Percentiles rank a stretch among this genome's conserved stretches.
These are phyloP conservation scores for Pogonus chalceus DNA, from an alignment of 1,140 invertebrate genomes.

Conservation along the genomic window DNA sequence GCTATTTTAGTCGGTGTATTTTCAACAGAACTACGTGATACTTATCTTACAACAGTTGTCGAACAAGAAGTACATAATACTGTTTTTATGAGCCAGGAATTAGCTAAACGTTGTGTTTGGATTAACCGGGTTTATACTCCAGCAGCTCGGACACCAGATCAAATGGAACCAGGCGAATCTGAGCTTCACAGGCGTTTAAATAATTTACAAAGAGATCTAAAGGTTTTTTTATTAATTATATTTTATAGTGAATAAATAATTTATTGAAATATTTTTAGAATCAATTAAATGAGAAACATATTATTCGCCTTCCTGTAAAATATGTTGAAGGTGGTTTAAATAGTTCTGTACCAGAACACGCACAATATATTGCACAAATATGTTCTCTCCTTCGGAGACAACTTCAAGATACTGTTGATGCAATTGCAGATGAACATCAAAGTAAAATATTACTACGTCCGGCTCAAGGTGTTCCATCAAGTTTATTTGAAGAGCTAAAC, in stretches of 20 bases:
- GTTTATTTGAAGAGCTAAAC: constrained; percentile 56
- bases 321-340: constrained; percentile 45
- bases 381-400: constrained; percentile 40
- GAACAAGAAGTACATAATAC: constrained; percentile 74
- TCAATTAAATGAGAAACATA: constrained; percentile 50
- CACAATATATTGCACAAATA: constrained; percentile 50
- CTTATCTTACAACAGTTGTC: constrained; percentile 67
- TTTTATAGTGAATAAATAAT: background rate
- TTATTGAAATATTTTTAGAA: constrained; percentile 32
- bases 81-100: constrained; percentile 61
- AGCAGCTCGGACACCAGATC: constrained; percentile 36
- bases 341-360: constrained; percentile 43
- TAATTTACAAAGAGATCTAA: constrained; percentile 57
- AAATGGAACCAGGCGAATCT: constrained; percentile 38
- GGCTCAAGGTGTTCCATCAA: constrained; percentile 38
- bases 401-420: constrained; percentile 43
- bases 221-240: constrained; percentile 36
- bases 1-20: constrained; percentile 56
- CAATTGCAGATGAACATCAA: constrained; percentile 46
- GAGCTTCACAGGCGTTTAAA: constrained; percentile 58
- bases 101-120: constrained; percentile 65
- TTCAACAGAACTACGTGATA: constrained; percentile 60
- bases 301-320: constrained; percentile 46
- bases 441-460: constrained; percentile 34
- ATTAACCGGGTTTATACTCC: constrained; percentile 47